Base-by-base conservation (phyloP, 2,113 vertebrate genomes). In the Callospermophilus lateralis region DNA sequence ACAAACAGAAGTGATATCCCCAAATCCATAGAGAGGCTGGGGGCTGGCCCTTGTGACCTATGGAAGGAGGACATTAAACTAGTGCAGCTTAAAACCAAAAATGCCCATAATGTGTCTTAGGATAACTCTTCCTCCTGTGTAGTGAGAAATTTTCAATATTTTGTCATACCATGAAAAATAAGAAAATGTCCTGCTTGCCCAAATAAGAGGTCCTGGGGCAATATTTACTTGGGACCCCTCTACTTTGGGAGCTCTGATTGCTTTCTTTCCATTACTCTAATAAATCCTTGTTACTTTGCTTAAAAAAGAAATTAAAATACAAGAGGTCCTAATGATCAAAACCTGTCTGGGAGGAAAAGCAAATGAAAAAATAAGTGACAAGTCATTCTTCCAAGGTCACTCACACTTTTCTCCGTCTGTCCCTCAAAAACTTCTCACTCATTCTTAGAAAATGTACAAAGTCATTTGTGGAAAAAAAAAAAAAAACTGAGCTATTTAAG, bases 71-170 rank as follows among this genome's bases (percentile, higher is more conserved):
- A 6, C 15, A 32, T 70, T 17, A 65, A 58, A 55, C 8, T 1
- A 84, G 1, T 8, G 17, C 12, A 53, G 30, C 39, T 81, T 37
- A 68, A 86, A 88, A 53, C 3, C 9, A 39, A 42, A 95, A 92
- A 28, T 13, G 3, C 15, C 51, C 37, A 48, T 65, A 1, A 9
- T 48, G 42, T 93, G 30, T 37, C 77, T 80, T 84, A 6, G 19
- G 32, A 53, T 22, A 87, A 80, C 0, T 16, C 86, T 80, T 37
- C 16, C 20, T 83, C 20, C 2, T 77, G 55, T 58, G 37, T 16
- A 73, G 34, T 48, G 67, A 78, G n/a, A 80, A 97, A 95, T 42
- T 22, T 30, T n/a, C 70, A 76, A 32, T 42, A 80, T 79, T 74
- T 93, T 76, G 28, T 51, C 6, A 24, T 39, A 53, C 37, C 20